Base-by-base conservation (phyloP, 2,888 invertebrate species). In the Melinopterus prodromus region DNA sequence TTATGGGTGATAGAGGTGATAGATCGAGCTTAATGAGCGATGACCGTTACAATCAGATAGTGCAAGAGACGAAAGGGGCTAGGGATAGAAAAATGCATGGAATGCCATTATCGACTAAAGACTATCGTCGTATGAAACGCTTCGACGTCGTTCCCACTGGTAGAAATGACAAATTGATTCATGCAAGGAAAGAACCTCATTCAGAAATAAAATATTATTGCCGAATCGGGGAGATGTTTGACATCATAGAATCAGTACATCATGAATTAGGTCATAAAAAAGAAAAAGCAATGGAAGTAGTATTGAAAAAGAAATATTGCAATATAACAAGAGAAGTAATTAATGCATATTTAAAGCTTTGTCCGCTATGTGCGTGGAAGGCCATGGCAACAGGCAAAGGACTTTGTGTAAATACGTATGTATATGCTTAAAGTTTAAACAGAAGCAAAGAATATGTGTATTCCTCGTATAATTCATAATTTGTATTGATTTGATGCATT, bases 261-360 rank as follows among this genome's bases (percentile, higher is more conserved):
- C 26, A 16, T 16, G 16, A 71, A 71, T 16, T 71, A 71, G 71
- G 71, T 16, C 71, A 71, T 71, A 71, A 71, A 5, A 71, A 71
- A 9, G 71, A 71, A 71, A 71, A 71, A 26, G 71, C 71, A 71
- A 71, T 71, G 2, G 71, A 71, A 26, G 26, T 4, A n/a, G 15
- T 16, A 71, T 71, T 71, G 26, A 71, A 9, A 71, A 15, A 71
- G 26, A 71, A 71, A 7, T 71, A 71, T 71, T 14, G 71, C 26
- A 71, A 71, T 71, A 15, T 71, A 16, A 14, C 71, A 16, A 71
- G 71, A 71, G 71, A 71, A 26, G 71, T 71, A 16, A 71, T 71
- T 71, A 15, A 71, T 16, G 26, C 26, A n/a, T 15, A 71, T 71
- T 71, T 71, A 71, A 71, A 71, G 26, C 2, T 71, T 16, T 71